These are phyloP conservation scores for Syndactyla subalaris DNA, from an alignment of 2,797 vertebrate genomes.

Conservation along the genomic window DNA sequence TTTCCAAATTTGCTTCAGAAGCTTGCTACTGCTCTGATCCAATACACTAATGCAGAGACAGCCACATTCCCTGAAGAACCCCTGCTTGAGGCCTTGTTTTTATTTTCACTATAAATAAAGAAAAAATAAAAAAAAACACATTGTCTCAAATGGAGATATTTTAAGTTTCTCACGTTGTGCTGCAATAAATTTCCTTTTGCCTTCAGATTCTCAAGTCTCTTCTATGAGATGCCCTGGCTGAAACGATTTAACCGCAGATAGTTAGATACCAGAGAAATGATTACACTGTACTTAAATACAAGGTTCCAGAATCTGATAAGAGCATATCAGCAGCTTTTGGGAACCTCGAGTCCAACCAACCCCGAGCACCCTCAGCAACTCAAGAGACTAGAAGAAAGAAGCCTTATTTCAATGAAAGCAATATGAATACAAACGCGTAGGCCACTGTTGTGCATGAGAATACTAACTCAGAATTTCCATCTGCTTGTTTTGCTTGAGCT, in stretches of 20 bases:
- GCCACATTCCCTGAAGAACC: neutral
- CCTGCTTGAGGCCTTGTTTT: neutral
- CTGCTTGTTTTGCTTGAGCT: neutral
- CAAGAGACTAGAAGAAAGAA: neutral
- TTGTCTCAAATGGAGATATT: neutral
- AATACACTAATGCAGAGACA: neutral
- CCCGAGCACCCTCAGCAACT: neutral
- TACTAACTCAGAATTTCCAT: neutral
- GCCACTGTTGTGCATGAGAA: neutral
- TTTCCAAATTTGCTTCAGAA: neutral
- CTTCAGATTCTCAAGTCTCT: neutral
- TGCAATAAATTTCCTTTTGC: neutral
- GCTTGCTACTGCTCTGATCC: neutral
- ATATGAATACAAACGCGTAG: neutral
- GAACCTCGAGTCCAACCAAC: neutral
- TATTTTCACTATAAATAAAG: neutral
- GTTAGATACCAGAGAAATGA: neutral
- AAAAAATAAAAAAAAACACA: neutral
- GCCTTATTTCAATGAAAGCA: neutral
- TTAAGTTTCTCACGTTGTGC: neutral
- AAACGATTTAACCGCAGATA: neutral
- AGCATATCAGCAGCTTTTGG: neutral
- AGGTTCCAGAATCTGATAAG: neutral
- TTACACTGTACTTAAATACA: neutral
- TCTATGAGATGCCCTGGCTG: neutral